phyloP scores from a whole-genome alignment of 2,113 vertebrate genomes.

The Saccopteryx bilineata region DNA sequence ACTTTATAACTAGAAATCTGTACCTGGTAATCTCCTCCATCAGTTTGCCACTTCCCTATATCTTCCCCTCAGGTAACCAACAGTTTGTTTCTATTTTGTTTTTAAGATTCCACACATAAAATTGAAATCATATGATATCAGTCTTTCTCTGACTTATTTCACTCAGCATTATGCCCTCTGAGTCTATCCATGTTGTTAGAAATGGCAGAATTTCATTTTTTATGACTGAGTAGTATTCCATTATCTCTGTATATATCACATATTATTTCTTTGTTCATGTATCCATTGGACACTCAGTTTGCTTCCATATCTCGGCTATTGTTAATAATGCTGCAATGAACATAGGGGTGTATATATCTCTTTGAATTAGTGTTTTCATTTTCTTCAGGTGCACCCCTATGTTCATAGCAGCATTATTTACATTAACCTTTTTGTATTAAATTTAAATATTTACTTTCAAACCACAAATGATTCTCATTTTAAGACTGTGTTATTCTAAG shows the following conservation, averaged over 20 bases:
- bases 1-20: neutral
- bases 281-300: neutral
- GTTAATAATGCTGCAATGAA: neutral
- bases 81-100: neutral
- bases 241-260: neutral
- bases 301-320: neutral
- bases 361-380: neutral
- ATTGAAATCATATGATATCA: neutral
- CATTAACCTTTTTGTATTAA: constrained; percentile 24
- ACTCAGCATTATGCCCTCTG: neutral
- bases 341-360: neutral
- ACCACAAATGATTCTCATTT: neutral
- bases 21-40: neutral
- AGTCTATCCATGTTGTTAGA: neutral
- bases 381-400: neutral
- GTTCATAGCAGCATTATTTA: neutral
- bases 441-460: constrained; percentile 67
- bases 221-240: neutral
- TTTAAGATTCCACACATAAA: neutral
- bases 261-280: neutral
- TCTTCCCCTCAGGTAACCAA: neutral
- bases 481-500: constrained; percentile 58
- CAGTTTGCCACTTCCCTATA: no score
- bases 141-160: neutral
- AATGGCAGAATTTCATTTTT: neutral